Evolutionary conservation across 2,888 invertebrate species (phyloP).

Genomic region (Calameuta filiformis): DNA sequence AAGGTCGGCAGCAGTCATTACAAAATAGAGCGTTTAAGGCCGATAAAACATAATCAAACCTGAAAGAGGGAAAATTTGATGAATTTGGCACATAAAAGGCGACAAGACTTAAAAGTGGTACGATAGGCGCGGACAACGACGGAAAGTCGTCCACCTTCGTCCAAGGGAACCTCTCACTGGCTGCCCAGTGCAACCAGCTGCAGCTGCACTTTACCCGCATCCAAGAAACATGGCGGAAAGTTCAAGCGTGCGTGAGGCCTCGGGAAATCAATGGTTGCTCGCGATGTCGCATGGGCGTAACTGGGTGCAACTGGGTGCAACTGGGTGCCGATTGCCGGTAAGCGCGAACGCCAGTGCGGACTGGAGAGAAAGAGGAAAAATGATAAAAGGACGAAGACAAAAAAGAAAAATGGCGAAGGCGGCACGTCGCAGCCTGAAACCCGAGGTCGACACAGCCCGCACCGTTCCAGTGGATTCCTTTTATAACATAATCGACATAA

Average conservation of each 20-base stretch:
- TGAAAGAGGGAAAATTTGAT: not conserved
- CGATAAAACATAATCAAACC: not conserved
- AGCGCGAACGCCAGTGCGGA: too few relatives aligned
- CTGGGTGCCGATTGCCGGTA: too few relatives aligned
- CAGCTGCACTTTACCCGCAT: not conserved
- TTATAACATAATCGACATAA: not conserved
- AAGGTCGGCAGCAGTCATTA: not conserved
- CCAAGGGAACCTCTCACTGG: slow-evolving; percentile 37
- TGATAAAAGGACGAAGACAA: not conserved
- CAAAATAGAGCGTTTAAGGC: not conserved
- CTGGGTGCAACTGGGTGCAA: too few relatives aligned
- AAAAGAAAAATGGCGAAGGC: not conserved
- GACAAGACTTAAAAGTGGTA: not conserved
- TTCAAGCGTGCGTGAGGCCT: not conserved
- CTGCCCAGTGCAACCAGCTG: not conserved
- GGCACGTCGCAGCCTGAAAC: not conserved
- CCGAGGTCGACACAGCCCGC: not conserved
- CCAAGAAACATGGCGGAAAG: not conserved
- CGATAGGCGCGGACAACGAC: not conserved
- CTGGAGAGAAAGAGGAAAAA: not conserved
- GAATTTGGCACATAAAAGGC: not conserved
- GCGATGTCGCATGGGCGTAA: not conserved
- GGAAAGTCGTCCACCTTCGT: slow-evolving; percentile 42
- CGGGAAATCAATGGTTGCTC: not conserved
- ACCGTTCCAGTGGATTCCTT: not conserved